These are phyloP conservation scores for Theonella swinhoei DNA, from an alignment of 37 sponge, comb jelly and placozoan genomes.

Conservation along the genomic window DNA sequence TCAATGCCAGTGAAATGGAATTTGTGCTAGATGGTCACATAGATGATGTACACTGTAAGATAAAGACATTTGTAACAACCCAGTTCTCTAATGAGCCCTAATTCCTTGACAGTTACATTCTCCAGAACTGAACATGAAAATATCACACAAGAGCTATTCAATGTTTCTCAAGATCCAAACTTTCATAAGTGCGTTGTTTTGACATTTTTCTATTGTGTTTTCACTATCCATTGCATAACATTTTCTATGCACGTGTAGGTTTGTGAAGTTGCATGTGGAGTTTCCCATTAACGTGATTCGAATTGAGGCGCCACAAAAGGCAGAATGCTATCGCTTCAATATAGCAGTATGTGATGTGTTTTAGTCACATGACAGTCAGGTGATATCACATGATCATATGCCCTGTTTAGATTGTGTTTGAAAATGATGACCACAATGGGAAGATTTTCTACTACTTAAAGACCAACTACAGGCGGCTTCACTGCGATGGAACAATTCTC, in stretches of 20 bases:
- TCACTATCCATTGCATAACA: neutral
- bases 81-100: too few relatives aligned
- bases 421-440: conserved; percentile 9
- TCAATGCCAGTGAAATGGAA: conserved; percentile 2
- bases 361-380: too few relatives aligned
- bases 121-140: neutral
- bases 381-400: neutral
- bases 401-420: conserved; percentile 17
- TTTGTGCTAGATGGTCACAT: conserved; percentile 28
- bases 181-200: conserved; percentile 15
- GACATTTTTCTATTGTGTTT: neutral
- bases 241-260: neutral
- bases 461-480: neutral
- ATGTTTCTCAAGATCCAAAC: neutral
- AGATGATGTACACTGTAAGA: neutral
- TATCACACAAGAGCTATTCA: neutral
- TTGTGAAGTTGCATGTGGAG: conserved; percentile 2
- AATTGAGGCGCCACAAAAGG: conserved; percentile 7
- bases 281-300: conserved; percentile 29
- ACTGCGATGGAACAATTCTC: conserved; percentile 17
- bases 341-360: neutral
- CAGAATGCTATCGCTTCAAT: conserved; percentile 22
- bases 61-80: too few relatives aligned
- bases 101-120: neutral
- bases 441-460: conserved; percentile 18